Conservation (phyloP, 37 sponge, comb jelly and placozoan genomes). For the Chondrosia reniformis region DNA sequence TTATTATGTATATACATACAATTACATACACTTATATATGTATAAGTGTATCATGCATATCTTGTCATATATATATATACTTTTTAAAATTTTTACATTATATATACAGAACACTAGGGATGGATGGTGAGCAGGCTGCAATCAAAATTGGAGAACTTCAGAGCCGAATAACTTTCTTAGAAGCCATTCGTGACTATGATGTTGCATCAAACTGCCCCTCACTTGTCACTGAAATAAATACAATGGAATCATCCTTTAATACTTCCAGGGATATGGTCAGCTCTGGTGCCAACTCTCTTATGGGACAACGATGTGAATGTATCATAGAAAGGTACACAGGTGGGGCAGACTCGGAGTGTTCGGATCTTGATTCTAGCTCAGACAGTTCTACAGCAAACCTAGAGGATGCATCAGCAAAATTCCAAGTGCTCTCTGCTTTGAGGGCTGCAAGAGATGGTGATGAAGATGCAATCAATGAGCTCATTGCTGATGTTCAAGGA, state of each 20-base stretch:
- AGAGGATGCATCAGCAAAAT: not conserved
- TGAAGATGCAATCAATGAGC: not conserved
- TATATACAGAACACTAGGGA: no score
- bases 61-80: no score
- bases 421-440: not conserved
- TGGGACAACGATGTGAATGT: conserved; percentile 8
- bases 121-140: conserved; percentile 37
- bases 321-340: no score
- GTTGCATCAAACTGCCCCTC: not conserved
- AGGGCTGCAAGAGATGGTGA: no score
- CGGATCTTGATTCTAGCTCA: not conserved
- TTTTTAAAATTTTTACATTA: no score
- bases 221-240: no score
- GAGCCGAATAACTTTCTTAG: conserved; percentile 11
- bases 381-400: not conserved
- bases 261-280: not conserved
- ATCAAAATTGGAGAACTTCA: conserved; percentile 26
- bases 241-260: not conserved
- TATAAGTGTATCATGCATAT: no score
- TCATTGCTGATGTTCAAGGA: not conserved
- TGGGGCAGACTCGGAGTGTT: no score
- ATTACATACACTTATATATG: no score
- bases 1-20: no score
- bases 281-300: not conserved
- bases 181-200: not conserved